Evolutionary conservation across 2,888 invertebrate species (phyloP).

Genomic region (Synanthedon andrenaeformis): DNA sequence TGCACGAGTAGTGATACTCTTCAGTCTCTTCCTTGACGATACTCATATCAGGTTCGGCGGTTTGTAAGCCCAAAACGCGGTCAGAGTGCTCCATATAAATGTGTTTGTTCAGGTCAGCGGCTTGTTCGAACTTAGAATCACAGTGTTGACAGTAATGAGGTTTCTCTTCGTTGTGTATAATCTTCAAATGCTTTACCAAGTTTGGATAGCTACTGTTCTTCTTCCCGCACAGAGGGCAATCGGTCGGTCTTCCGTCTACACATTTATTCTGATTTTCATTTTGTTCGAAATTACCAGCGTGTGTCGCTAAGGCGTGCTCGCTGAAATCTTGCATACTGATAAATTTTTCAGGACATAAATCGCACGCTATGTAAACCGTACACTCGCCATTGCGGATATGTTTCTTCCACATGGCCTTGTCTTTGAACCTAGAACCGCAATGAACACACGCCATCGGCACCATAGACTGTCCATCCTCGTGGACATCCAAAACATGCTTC

Average conservation of each 20-base stretch:
- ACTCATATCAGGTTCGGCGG: slow-evolving; percentile 47
- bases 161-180: slow-evolving; percentile 56
- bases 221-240: slow-evolving; percentile 69
- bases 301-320: slow-evolving; percentile 54
- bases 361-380: slow-evolving; percentile 70
- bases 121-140: slow-evolving; percentile 65
- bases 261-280: slow-evolving; percentile 50
- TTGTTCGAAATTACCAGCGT: slow-evolving; percentile 54
- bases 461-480: slow-evolving; percentile 59
- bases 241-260: slow-evolving; percentile 58
- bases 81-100: slow-evolving; percentile 71
- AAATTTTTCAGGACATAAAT: slow-evolving; percentile 58
- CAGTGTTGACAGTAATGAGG: slow-evolving; percentile 73
- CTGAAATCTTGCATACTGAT: slow-evolving; percentile 59
- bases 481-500: slow-evolving; percentile 62
- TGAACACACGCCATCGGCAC: slow-evolving; percentile 55
- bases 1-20: slow-evolving; percentile 70
- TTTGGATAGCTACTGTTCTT: slow-evolving; percentile 68
- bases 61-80: slow-evolving; percentile 34
- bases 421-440: slow-evolving; percentile 56
- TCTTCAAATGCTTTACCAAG: slow-evolving; percentile 69
- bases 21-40: slow-evolving; percentile 63
- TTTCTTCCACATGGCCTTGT: slow-evolving; percentile 53
- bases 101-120: slow-evolving; percentile 70
- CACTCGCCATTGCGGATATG: slow-evolving; percentile 68